Conservation (phyloP, 2,113 vertebrate genomes). For the Mesoclemmys tuberculata region DNA sequence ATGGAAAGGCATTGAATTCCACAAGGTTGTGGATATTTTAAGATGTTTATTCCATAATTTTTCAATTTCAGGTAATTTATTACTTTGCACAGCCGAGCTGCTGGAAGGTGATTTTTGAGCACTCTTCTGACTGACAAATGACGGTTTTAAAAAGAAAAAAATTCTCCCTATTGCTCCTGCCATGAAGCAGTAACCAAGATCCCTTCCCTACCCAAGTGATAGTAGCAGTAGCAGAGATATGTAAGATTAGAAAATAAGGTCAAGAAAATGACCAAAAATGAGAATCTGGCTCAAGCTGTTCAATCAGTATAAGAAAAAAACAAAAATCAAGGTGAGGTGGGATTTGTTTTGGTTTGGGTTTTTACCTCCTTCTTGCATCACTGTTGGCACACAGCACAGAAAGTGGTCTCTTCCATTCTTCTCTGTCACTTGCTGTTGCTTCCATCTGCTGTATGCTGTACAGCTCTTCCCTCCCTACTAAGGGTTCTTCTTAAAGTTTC, state of each 20-base stretch:
- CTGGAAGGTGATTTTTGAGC: neutral
- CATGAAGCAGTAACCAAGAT: neutral
- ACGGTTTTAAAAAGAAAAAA: rapidly evolving
- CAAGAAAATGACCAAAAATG: neutral
- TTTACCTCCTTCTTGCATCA: neutral
- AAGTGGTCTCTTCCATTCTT: neutral
- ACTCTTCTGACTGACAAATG: neutral
- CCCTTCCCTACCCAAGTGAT: neutral
- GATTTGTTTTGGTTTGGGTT: neutral
- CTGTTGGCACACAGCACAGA: neutral
- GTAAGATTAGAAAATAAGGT: neutral
- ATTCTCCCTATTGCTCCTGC: neutral
- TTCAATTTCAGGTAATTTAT: neutral
- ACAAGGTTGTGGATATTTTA: neutral
- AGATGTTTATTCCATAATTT: neutral
- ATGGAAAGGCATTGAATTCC: constrained; percentile 32
- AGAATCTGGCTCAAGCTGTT: neutral
- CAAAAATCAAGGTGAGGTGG: neutral
- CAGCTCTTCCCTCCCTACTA: neutral
- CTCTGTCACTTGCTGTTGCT: neutral
- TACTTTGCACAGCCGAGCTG: neutral
- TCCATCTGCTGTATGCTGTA: neutral
- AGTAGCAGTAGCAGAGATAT: neutral
- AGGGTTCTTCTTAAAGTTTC: neutral
- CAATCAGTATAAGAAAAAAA: neutral